Evolutionary conservation across 2,113 vertebrate genomes (phyloP).

Genomic region (Eublepharis macularius): DNA sequence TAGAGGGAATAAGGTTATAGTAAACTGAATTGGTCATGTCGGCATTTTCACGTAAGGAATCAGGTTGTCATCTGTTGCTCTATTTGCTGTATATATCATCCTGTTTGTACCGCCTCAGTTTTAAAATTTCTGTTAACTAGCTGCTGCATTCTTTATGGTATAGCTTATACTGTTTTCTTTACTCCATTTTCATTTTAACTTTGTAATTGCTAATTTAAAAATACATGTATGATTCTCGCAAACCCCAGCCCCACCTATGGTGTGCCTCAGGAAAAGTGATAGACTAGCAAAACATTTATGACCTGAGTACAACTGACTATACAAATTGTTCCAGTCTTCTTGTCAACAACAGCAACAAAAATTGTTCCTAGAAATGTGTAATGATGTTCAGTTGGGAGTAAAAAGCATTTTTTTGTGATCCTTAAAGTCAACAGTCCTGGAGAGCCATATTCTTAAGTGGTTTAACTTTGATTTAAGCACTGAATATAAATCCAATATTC

Average conservation of each 20-base stretch:
- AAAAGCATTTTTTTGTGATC: background rate
- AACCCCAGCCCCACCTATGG: background rate
- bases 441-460: slow-evolving; percentile 37
- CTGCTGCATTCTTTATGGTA: too few relatives aligned
- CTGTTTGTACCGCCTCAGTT: too few relatives aligned
- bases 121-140: too few relatives aligned
- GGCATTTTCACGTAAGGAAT: too few relatives aligned
- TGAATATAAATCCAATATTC: slow-evolving; percentile 36
- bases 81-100: too few relatives aligned
- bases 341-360: background rate
- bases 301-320: background rate
- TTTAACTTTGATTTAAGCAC: slow-evolving; percentile 31
- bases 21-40: too few relatives aligned
- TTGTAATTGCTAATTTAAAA: too few relatives aligned
- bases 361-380: background rate
- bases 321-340: background rate
- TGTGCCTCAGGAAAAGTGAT: background rate
- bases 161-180: too few relatives aligned
- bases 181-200: too few relatives aligned
- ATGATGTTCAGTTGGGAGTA: slow-evolving; percentile 12
- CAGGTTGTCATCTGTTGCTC: too few relatives aligned
- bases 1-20: too few relatives aligned
- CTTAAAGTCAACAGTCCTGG: background rate
- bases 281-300: background rate
- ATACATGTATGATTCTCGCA: background rate